These are phyloP conservation scores for Lonchura striata DNA, from an alignment of 2,113 vertebrate species.

Conservation along the genomic window DNA sequence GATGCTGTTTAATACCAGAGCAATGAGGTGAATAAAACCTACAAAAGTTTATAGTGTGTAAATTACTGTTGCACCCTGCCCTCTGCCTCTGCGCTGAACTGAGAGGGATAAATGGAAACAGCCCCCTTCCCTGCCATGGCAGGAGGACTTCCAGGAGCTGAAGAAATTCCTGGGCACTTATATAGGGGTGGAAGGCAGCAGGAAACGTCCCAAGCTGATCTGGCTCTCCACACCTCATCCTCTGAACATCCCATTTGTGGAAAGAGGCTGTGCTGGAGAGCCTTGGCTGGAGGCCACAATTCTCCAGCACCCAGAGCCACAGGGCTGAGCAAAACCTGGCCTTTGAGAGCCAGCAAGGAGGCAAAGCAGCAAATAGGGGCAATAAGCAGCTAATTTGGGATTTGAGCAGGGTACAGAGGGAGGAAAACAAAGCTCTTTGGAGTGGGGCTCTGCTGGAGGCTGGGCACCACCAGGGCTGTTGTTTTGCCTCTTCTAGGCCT, in stretches of 20 bases:
- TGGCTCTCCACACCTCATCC: not conserved
- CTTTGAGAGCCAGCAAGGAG: not conserved
- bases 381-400: not conserved
- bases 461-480: not conserved
- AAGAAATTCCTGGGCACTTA: not conserved
- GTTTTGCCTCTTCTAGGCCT: conserved; percentile 4
- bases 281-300: not conserved
- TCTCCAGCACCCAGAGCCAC: not conserved
- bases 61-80: conserved; percentile 68
- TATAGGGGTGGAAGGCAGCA: not conserved
- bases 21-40: conserved; percentile 74
- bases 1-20: conserved; percentile 62
- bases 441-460: not conserved
- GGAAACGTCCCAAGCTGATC: not conserved
- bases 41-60: conserved; percentile 76
- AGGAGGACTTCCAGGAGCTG: conserved; percentile 12
- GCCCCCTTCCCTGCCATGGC: not conserved
- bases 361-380: not conserved
- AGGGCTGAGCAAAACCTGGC: not conserved
- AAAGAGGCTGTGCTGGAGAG: not conserved
- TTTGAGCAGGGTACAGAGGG: not conserved
- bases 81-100: conserved; percentile 41
- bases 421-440: not conserved
- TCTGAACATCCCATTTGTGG: not conserved
- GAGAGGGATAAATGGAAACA: conserved; percentile 70